Percentiles rank a stretch among this genome's conserved stretches.
Conservation (phyloP, 2,888 invertebrate species). For the Drosophila cracens region DNA sequence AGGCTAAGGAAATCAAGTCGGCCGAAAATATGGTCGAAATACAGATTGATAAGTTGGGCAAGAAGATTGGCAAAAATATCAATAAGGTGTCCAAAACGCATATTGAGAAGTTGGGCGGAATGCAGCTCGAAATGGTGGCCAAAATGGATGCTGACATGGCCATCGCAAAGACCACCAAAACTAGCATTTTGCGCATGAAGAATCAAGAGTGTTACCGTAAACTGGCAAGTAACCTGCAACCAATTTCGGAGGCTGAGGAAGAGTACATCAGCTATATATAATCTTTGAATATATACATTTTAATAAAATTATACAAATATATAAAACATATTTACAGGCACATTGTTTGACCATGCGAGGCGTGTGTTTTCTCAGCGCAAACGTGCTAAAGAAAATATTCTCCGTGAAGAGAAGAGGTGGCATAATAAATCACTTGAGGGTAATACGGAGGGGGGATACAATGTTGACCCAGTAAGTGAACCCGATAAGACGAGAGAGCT, state of each 20-base stretch:
- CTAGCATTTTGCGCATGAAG: no score
- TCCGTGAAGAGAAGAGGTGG: constrained; percentile 10
- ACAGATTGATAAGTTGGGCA: neutral
- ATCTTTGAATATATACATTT: neutral
- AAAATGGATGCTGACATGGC: neutral
- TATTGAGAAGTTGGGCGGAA: neutral
- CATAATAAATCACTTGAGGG: constrained; percentile 56
- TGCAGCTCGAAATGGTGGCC: neutral
- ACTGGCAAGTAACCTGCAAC: no score
- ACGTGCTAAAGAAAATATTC: constrained; percentile 67
- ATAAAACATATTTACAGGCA: constrained; percentile 4
- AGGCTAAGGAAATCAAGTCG: neutral
- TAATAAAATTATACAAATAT: neutral
- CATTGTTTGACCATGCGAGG: constrained; percentile 44
- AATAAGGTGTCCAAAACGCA: neutral
- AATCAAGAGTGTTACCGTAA: no score
- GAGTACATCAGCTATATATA: constrained; percentile 10
- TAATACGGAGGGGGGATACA: constrained; percentile 17
- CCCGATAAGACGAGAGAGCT: constrained; percentile 46
- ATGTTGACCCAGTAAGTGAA: constrained; percentile 70
- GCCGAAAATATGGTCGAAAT: no score
- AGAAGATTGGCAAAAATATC: neutral
- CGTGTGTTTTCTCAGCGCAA: constrained; percentile 48
- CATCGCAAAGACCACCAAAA: no score
- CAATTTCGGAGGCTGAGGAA: no score